These are phyloP conservation scores for Enteromius paludinosus DNA, from an alignment of 2,797 vertebrate species.

Conservation along the genomic window DNA sequence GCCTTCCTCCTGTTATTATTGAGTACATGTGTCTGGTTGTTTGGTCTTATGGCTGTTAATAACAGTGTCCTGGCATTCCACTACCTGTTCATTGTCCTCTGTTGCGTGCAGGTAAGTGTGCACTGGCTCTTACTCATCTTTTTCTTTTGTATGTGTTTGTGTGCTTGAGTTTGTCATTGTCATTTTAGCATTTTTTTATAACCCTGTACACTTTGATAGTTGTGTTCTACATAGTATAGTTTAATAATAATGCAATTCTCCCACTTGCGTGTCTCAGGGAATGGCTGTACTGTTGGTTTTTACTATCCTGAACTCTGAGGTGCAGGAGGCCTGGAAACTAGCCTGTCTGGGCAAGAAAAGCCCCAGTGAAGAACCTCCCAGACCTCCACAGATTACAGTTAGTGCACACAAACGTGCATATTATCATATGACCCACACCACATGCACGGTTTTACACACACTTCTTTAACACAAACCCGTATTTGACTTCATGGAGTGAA, in stretches of 20 bases:
- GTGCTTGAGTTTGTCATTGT: not conserved
- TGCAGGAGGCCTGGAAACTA: slow-evolving; percentile 89
- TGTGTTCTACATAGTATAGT: not conserved
- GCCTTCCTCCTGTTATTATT: slow-evolving; percentile 93
- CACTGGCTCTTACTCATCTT: not conserved
- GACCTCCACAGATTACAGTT: slow-evolving; percentile 82
- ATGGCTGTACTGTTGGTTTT: slow-evolving; percentile 88
- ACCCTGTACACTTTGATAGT: not conserved
- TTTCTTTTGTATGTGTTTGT: not conserved
- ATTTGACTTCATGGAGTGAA: slow-evolving; percentile 14
- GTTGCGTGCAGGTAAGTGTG: slow-evolving; percentile 89
- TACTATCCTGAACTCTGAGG: slow-evolving; percentile 91
- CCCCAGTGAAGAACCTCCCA: slow-evolving; percentile 82
- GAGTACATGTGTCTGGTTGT: slow-evolving; percentile 94
- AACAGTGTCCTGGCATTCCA: slow-evolving; percentile 97
- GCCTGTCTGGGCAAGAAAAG: slow-evolving; percentile 90
- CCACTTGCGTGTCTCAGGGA: slow-evolving; percentile 76
- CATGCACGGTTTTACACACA: slow-evolving; percentile 7
- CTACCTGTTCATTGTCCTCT: slow-evolving; percentile 95
- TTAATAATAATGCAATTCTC: not conserved
- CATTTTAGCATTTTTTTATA: not conserved
- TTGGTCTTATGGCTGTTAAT: slow-evolving; percentile 97
- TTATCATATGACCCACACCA: slow-evolving; percentile 3
- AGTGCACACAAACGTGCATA: slow-evolving; percentile 56
- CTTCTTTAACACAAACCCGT: not conserved